phyloP scores from a whole-genome alignment of 2,888 invertebrate genomes.

The Copidosoma aretas region DNA sequence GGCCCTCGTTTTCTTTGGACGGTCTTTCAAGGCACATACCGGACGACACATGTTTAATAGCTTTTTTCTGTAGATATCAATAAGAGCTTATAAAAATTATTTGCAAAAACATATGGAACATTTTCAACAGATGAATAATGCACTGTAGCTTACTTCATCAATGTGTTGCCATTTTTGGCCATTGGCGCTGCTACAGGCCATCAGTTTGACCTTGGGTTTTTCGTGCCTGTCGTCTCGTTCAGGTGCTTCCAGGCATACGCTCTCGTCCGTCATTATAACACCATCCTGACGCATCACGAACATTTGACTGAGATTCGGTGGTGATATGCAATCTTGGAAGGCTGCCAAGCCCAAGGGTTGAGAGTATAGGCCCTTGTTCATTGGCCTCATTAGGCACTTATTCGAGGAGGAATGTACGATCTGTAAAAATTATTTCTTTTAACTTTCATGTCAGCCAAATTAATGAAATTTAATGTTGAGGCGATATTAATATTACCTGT shows the following conservation, averaged over 20 bases:
- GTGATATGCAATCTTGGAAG: constrained; percentile 70
- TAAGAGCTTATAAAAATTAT: constrained; percentile 46
- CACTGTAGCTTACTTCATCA: constrained; percentile 57
- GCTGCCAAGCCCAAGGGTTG: constrained; percentile 77
- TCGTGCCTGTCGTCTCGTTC: constrained; percentile 64
- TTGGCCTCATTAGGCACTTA: constrained; percentile 72
- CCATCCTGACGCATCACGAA: constrained; percentile 75
- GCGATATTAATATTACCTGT: constrained; percentile 64
- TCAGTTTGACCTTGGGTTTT: constrained; percentile 72
- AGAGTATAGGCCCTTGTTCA: constrained; percentile 68
- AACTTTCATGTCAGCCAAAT: background rate
- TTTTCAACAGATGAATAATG: background rate
- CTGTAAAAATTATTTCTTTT: constrained; percentile 54
- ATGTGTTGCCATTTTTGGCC: constrained; percentile 77
- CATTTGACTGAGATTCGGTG: constrained; percentile 71
- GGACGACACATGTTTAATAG: constrained; percentile 66
- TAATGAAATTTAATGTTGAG: background rate
- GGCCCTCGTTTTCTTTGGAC: constrained; percentile 63
- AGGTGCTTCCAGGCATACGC: constrained; percentile 81
- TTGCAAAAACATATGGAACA: constrained; percentile 34
- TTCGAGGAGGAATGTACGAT: constrained; percentile 65
- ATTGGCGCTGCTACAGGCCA: constrained; percentile 72
- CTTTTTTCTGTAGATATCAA: constrained; percentile 60
- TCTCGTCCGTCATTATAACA: constrained; percentile 85
- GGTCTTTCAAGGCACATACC: constrained; percentile 69